Percentiles rank a stretch among this genome's conserved stretches.
Conservation (phyloP, 2,888 invertebrate genomes). For the Tromatobia lineatoria region DNA sequence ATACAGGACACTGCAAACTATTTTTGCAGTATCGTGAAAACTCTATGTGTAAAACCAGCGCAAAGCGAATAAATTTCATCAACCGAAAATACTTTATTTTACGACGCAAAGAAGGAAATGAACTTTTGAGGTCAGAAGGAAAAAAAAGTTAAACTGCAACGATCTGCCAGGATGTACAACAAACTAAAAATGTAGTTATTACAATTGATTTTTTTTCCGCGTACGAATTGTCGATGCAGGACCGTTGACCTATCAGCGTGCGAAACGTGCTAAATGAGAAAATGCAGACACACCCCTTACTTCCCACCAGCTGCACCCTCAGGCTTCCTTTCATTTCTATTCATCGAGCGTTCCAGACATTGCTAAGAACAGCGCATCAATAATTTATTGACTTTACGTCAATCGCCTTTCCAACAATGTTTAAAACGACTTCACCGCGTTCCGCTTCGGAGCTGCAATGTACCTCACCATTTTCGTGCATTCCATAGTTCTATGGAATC, state of each 20-base stretch:
- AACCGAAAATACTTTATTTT: too few species aligned
- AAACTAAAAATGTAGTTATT: too few species aligned
- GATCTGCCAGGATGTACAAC: too few species aligned
- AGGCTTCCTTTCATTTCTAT: slow-evolving; percentile 55
- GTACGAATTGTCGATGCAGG: neutral
- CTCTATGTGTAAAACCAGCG: too few species aligned
- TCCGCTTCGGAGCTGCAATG: neutral
- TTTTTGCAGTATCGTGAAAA: too few species aligned
- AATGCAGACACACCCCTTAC: slow-evolving; percentile 37
- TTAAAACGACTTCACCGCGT: slow-evolving; percentile 24
- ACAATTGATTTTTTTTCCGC: neutral
- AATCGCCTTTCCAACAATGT: slow-evolving; percentile 53
- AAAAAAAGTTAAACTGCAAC: too few species aligned
- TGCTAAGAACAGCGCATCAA: slow-evolving; percentile 46
- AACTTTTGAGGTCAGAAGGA: too few species aligned
- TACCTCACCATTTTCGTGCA: neutral
- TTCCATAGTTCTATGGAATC: neutral
- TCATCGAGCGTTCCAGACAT: slow-evolving; percentile 54
- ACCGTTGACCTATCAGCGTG: neutral
- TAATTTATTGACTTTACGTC: slow-evolving; percentile 68
- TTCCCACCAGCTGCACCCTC: neutral
- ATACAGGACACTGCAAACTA: too few species aligned
- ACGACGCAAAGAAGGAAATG: too few species aligned
- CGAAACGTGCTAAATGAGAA: slow-evolving; percentile 24
- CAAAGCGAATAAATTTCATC: too few species aligned